Evolutionary conservation across 2,888 invertebrate species (phyloP), one percentile per base, ranked within the genome.

Genomic region (Hanleya hanleyi): DNA sequence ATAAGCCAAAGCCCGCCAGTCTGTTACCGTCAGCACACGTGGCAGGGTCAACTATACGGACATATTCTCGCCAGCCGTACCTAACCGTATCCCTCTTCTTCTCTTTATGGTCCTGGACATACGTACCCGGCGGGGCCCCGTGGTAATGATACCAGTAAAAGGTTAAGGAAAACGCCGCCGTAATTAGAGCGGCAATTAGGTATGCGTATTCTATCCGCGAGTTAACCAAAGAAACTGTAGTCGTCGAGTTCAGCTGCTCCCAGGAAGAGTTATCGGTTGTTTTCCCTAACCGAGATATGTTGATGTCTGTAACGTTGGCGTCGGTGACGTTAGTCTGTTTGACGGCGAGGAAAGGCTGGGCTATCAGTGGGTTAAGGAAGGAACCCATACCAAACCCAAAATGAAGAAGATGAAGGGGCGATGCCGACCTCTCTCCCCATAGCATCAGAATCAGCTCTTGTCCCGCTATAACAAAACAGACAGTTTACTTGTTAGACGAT

Each of bases 341-440:
- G 0, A 77, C 66, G 18, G 80, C 80, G 9, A 86, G 75, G 65
- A 84, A 86, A 0, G 85, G 84, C 47, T 78, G 78, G 0, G 82
- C 83, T 15, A 86, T 74, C 47, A 81, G 77, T 29, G 84, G 84
- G 15, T 79, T 81, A 36, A 85, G 78, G 9, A 84, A 78, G 18
- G 84, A 83, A 1, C 86, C 86, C 22, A 86, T 73, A 0, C 84
- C 84, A 67, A 82, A 86, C 9, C 85, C 85, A 35, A 83, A 81
- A 62, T 86, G 85, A 9, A 85, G 76, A 7, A 79, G 73, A 68
- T 85, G 81, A 18, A 85, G 62, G 3, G 86, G 85, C 2, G 80
- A 77, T 3, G 86, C 77, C 0, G 84, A 79, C n/a, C 82, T 75
- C 33, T 83, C 81, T 32, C 74, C 70, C 86, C 86, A 86, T n/a